Percentiles rank a stretch among this genome's conserved stretches.
These are phyloP conservation scores for Platichthys stellatus DNA, from an alignment of 2,113 vertebrate genomes.

Conservation along the genomic window DNA sequence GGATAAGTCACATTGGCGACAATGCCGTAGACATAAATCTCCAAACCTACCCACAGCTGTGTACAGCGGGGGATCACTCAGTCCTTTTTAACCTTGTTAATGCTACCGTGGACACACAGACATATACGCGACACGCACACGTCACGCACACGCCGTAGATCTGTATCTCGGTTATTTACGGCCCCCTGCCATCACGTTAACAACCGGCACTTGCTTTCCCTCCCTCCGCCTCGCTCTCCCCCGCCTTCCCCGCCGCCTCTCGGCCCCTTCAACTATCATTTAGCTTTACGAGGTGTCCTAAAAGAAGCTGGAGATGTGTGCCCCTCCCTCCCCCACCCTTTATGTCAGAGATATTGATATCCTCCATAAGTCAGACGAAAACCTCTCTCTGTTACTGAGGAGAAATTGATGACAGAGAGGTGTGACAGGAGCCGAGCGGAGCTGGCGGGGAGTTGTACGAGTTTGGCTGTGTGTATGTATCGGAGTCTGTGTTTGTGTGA, in stretches of 20 bases:
- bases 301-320: conserved; percentile 68
- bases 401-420: conserved; percentile 70
- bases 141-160: conserved; percentile 55
- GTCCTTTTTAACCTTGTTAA: conserved; percentile 64
- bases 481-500: conserved; percentile 44
- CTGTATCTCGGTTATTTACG: conserved; percentile 74
- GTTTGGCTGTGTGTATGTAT: conserved; percentile 38
- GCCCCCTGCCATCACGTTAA: conserved; percentile 71
- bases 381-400: conserved; percentile 59
- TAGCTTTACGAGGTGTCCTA: conserved; percentile 81
- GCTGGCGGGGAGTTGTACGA: conserved; percentile 53
- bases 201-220: conserved; percentile 63
- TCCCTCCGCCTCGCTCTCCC: conserved; percentile 21
- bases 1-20: conserved; percentile 50
- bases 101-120: conserved; percentile 31
- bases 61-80: conserved; percentile 46
- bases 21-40: conserved; percentile 42
- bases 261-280: conserved; percentile 80
- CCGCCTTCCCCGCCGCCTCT: conserved; percentile 38
- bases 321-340: conserved; percentile 54
- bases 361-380: conserved; percentile 68
- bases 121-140: conserved; percentile 35
- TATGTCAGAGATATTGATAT: conserved; percentile 75
- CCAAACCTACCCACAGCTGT: conserved; percentile 22
- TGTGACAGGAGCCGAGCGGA: conserved; percentile 58